phyloP scores from a whole-genome alignment of 2,888 invertebrate genomes.

The Reticulitermes lucifugus region DNA sequence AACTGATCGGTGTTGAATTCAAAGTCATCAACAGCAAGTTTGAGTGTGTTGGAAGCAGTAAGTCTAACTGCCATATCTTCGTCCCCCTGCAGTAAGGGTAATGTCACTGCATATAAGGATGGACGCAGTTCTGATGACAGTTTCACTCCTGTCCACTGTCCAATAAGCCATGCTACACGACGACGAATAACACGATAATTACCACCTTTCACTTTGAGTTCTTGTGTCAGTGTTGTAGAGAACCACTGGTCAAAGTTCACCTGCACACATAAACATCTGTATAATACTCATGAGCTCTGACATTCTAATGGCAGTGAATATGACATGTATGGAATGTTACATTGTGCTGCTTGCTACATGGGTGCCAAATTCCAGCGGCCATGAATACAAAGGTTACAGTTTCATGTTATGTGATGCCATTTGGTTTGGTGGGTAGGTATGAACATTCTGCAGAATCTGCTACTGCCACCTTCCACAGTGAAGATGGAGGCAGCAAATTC shows the following conservation, averaged over 20 bases:
- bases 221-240: constrained; percentile 80
- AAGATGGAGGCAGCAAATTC: too few species aligned
- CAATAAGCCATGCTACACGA: constrained; percentile 87
- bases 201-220: constrained; percentile 83
- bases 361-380: too few species aligned
- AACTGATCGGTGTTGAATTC: constrained; percentile 91
- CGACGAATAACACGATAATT: constrained; percentile 87
- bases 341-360: too few species aligned
- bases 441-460: too few species aligned
- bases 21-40: constrained; percentile 90
- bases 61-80: constrained; percentile 92
- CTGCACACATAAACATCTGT: constrained; percentile 62
- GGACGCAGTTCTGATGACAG: constrained; percentile 83
- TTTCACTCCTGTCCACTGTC: constrained; percentile 79
- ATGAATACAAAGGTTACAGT: too few species aligned
- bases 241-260: constrained; percentile 96
- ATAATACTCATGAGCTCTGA: not conserved
- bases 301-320: too few species aligned
- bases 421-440: too few species aligned
- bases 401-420: too few species aligned
- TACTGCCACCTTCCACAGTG: too few species aligned
- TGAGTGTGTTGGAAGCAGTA: constrained; percentile 86
- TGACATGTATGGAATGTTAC: too few species aligned
- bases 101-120: constrained; percentile 80
- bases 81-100: constrained; percentile 76